These are phyloP conservation scores for Idaea straminata DNA, from an alignment of 2,888 invertebrate species.

Conservation along the genomic window DNA sequence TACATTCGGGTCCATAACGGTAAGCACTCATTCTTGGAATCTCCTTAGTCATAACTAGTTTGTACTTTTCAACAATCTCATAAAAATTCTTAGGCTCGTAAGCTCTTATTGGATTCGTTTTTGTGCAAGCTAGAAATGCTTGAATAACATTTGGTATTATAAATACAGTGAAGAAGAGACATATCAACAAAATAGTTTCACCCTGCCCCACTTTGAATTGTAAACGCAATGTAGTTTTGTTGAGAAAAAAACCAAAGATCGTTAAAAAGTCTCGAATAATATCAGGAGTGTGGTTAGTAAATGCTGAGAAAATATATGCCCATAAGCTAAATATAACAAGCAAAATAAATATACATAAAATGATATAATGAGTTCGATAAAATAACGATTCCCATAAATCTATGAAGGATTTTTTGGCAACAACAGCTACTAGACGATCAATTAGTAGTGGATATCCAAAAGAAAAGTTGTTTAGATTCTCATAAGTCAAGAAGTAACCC, in stretches of 20 bases:
- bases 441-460: slow-evolving; percentile 30
- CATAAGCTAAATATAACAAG: slow-evolving; percentile 32
- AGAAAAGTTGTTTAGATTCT: slow-evolving; percentile 16
- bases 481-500: slow-evolving; percentile 25
- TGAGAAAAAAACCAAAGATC: slow-evolving; percentile 41
- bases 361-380: slow-evolving; percentile 7
- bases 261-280: slow-evolving; percentile 29
- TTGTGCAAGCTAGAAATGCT: slow-evolving; percentile 35
- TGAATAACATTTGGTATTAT: slow-evolving; percentile 39
- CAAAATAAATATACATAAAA: slow-evolving; percentile 12
- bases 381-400: slow-evolving; percentile 28
- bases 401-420: slow-evolving; percentile 23
- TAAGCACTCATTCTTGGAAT: slow-evolving; percentile 2
- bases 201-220: slow-evolving; percentile 14
- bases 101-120: slow-evolving; percentile 33
- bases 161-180: slow-evolving; percentile 35
- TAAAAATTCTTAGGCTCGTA: slow-evolving; percentile 27
- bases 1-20: slow-evolving; percentile 22
- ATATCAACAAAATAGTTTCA: slow-evolving; percentile 26
- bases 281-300: slow-evolving; percentile 27
- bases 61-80: slow-evolving; percentile 23
- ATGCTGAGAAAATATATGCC: slow-evolving; percentile 29
- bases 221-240: slow-evolving; percentile 25
- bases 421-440: slow-evolving; percentile 22
- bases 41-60: slow-evolving; percentile 18